Conservation (phyloP, 2,888 invertebrate species). For the Tipula vernalis region DNA sequence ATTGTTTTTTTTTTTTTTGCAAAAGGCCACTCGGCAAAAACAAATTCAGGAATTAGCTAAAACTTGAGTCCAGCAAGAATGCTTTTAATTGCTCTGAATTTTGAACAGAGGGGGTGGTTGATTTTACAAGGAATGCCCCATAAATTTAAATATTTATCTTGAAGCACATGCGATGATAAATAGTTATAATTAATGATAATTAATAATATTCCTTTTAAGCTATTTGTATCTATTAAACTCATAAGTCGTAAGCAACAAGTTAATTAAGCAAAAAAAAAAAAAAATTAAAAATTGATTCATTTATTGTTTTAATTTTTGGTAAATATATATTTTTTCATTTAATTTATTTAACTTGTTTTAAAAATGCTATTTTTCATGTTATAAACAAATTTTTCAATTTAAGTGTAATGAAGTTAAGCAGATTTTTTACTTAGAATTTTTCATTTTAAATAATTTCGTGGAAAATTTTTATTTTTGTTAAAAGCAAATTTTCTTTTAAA, state of each 20-base stretch:
- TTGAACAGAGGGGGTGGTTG: too few species aligned
- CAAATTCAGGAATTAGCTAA: too few species aligned
- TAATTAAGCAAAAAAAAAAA: neutral
- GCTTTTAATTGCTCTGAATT: too few species aligned
- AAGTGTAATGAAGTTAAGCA: neutral
- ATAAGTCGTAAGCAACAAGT: neutral
- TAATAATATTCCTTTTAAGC: neutral
- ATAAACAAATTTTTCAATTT: neutral
- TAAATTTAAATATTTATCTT: too few species aligned
- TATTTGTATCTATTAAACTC: neutral
- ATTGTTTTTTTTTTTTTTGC: too few species aligned
- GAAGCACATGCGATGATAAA: neutral
- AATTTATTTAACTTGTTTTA: neutral
- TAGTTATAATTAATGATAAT: neutral
- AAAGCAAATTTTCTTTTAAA: neutral
- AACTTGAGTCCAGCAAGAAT: too few species aligned
- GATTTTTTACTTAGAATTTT: neutral
- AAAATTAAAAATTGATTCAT: neutral
- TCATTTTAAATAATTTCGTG: neutral
- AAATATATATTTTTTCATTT: neutral
- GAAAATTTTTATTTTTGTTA: neutral
- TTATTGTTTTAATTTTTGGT: neutral
- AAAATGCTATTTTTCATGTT: neutral
- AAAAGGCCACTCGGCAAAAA: too few species aligned
- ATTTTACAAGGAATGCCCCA: too few species aligned